phyloP scores from a whole-genome alignment of 2,797 vertebrate species.

The Heteromormyrus szaboi region DNA sequence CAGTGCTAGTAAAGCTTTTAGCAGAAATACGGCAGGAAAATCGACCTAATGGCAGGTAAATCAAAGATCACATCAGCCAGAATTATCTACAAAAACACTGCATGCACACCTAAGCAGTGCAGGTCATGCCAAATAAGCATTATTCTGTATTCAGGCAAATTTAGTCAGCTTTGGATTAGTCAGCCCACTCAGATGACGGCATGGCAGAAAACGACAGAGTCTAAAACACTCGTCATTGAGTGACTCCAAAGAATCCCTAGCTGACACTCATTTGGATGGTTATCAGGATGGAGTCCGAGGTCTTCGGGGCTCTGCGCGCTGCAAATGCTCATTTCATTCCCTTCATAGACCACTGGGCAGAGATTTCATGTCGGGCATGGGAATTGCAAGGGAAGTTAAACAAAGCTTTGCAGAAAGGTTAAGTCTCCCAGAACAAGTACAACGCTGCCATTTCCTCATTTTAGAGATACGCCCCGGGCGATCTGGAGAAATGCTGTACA shows the following conservation, averaged over 20 bases:
- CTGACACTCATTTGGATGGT: not conserved
- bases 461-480: not conserved
- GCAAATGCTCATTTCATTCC: not conserved
- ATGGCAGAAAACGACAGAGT: not conserved
- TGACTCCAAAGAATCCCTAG: not conserved
- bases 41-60: not conserved
- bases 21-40: not conserved
- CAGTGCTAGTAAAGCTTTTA: not conserved
- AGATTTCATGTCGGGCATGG: conserved; percentile 19
- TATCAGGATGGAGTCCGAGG: not conserved
- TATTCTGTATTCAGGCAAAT: not conserved
- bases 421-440: conserved; percentile 13
- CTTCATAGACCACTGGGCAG: conserved; percentile 1
- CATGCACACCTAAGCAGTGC: not conserved
- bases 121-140: not conserved
- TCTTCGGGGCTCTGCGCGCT: not conserved
- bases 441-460: not conserved
- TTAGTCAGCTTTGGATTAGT: not conserved
- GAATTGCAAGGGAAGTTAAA: conserved; percentile 22
- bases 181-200: not conserved
- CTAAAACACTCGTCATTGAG: not conserved
- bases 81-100: not conserved
- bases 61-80: not conserved
- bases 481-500: not conserved
- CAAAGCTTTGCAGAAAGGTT: conserved; percentile 32